Evolutionary conservation across 2,888 invertebrate species (phyloP).

Genomic region (Leucoptera coffeella): DNA sequence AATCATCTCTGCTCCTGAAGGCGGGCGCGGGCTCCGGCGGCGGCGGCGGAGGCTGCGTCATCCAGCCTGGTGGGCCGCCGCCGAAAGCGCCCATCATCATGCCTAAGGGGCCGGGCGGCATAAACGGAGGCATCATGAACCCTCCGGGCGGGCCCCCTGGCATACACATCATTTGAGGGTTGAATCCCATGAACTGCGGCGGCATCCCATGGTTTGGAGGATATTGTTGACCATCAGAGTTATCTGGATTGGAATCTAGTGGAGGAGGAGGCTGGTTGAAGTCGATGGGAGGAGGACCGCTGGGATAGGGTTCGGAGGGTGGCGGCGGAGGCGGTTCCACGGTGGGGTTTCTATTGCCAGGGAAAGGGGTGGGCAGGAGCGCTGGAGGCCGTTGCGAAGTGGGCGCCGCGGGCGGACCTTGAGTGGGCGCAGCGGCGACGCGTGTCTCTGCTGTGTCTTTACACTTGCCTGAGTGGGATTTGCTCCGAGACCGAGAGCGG

Average conservation of each 20-base stretch:
- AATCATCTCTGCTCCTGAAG: conserved; percentile 16
- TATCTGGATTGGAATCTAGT: no score
- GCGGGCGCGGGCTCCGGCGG: conserved; percentile 33
- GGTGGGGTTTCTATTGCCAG: no score
- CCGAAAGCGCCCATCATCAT: conserved; percentile 27
- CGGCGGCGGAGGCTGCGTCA: conserved; percentile 22
- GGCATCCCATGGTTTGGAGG: no score
- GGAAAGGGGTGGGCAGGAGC: conserved; percentile 18
- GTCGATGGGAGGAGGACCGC: conserved; percentile 15
- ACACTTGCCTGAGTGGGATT: conserved; percentile 51
- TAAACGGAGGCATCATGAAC: conserved; percentile 32
- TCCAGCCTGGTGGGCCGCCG: conserved; percentile 22
- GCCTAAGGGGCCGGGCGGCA: conserved; percentile 32
- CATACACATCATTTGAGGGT: conserved; percentile 35
- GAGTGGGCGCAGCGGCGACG: no score
- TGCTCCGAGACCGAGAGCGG: conserved; percentile 37
- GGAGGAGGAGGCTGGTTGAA: conserved; percentile 11
- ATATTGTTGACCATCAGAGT: no score
- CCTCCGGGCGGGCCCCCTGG: conserved; percentile 26
- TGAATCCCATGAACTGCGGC: conserved; percentile 34
- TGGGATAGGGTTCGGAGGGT: conserved; percentile 24
- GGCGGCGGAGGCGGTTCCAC: conserved; percentile 16
- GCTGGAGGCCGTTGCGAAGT: conserved; percentile 19
- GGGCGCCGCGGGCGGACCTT: conserved; percentile 22
- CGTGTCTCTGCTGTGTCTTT: no score